Conservation (phyloP, 2,888 invertebrate species). For the Cacoxenus indagator region DNA sequence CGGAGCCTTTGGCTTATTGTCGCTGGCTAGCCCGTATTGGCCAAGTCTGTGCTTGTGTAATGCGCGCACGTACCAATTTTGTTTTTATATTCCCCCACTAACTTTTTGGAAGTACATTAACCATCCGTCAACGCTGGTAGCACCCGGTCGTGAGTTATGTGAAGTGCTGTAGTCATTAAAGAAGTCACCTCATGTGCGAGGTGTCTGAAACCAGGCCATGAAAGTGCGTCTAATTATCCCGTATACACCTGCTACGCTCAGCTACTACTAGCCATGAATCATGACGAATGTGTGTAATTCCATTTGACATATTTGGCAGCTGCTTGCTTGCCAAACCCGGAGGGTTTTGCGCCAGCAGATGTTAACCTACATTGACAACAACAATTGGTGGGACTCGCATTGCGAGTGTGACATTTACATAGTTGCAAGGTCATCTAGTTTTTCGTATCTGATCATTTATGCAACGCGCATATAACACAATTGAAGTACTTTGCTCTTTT, state of each 20-base stretch:
- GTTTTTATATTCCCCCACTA: conserved; percentile 31
- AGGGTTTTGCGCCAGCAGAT: too few relatives aligned
- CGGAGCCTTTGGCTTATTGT: neutral
- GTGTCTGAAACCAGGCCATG: neutral
- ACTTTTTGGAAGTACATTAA: neutral
- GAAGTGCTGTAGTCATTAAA: conserved; percentile 1
- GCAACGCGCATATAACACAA: too few relatives aligned
- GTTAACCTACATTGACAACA: too few relatives aligned
- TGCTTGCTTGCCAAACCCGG: too few relatives aligned
- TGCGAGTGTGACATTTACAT: neutral
- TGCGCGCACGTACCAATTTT: conserved; percentile 45
- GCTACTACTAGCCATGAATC: neutral
- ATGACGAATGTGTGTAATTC: neutral
- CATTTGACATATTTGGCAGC: neutral
- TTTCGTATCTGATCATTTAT: neutral
- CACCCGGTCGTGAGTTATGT: conserved; percentile 5
- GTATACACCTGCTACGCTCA: neutral
- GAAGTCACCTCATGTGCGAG: neutral
- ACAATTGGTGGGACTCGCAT: neutral
- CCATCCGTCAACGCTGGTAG: neutral
- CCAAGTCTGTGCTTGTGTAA: conserved; percentile 40
- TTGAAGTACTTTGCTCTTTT: too few relatives aligned
- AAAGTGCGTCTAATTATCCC: neutral
- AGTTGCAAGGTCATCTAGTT: neutral
- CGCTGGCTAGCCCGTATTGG: conserved; percentile 19